Evolutionary conservation across 64 coral and sea anemone species (phyloP), one percentile per base, ranked within the genome.

Genomic region (Montipora capricornis): DNA sequence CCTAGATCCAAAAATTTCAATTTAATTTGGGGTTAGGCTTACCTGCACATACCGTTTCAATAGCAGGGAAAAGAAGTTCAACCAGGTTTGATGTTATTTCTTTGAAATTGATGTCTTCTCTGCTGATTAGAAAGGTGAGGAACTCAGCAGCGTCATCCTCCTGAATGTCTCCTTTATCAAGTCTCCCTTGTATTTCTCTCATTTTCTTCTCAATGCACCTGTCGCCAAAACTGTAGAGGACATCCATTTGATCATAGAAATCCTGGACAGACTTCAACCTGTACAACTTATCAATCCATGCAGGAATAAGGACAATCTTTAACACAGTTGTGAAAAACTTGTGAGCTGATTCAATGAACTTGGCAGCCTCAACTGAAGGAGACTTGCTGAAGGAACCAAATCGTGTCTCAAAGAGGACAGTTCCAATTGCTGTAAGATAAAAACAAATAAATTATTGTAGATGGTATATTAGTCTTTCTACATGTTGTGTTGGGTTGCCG

Each of bases 181-280:
- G 64, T 16, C 81, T 92, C 71, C 80, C 83, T 77, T 19, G 74
- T 20, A 92, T 92, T 68, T 92, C 89, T 3, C 22, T 37, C 89
- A 95, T 50, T 62, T 74, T 92, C 69, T 82, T 68, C 60, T 80
- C 49, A 19, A 95, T 83, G 68, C 89, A 92, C 1, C 5, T 87
- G 44, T 95, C 89, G 47, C 81, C 90, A 88, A 95, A 95, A 59
- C 80, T 66, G 87, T 95, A 92, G 16, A 95, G 22, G 19, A 88
- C 55, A 74, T 95, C 94, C 94, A 95, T 95, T 24, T 24, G 19
- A 15, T 92, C 89, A 76, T 95, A 92, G 76, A 95, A 95, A 26
- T 76, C 48, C 74, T 68, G 73, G 53, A 93, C 17, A 6, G 17
- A 4, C 49, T 92, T 95, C 9, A 73, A 64, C 37, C 81, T 89